Conservation (phyloP, 2,113 vertebrate species). For the Corydoras maculifer region DNA sequence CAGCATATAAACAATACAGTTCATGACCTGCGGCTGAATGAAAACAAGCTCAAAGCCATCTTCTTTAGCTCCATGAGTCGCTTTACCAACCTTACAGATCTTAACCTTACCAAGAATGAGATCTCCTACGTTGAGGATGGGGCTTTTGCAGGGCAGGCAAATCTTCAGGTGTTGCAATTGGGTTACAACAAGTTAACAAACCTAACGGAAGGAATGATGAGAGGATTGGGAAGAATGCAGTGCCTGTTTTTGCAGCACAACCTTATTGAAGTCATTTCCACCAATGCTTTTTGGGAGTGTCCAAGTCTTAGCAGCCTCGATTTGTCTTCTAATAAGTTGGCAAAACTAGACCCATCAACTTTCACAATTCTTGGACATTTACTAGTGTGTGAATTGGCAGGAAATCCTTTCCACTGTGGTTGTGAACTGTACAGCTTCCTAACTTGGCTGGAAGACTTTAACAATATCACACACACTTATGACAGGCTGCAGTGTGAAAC, state of each 20-base stretch:
- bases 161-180: conserved; percentile 91
- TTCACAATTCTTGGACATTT: conserved; percentile 80
- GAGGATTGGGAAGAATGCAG: conserved; percentile 89
- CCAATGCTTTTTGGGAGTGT: conserved; percentile 89
- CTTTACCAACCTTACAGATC: conserved; percentile 94
- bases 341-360: conserved; percentile 81
- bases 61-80: conserved; percentile 90
- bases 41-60: conserved; percentile 95
- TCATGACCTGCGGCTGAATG: conserved; percentile 89
- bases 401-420: conserved; percentile 94
- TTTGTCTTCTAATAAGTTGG: conserved; percentile 90
- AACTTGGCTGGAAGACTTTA: conserved; percentile 89
- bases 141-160: conserved; percentile 89
- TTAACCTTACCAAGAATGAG: conserved; percentile 97
- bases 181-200: conserved; percentile 96
- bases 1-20: conserved; percentile 99
- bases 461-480: conserved; percentile 93
- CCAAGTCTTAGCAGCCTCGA: conserved; percentile 92
- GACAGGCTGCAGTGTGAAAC: conserved; percentile 94
- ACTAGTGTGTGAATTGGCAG: conserved; percentile 89
- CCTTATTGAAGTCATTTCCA: conserved; percentile 88
- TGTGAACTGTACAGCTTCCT: conserved; percentile 91
- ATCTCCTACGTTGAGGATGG: conserved; percentile 97
- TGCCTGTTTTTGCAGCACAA: conserved; percentile 97
- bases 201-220: conserved; percentile 90